Evolutionary conservation across 2,888 invertebrate genomes (phyloP), one percentile per base, ranked within the genome.

Genomic region (Cantharis flavilabris): DNA sequence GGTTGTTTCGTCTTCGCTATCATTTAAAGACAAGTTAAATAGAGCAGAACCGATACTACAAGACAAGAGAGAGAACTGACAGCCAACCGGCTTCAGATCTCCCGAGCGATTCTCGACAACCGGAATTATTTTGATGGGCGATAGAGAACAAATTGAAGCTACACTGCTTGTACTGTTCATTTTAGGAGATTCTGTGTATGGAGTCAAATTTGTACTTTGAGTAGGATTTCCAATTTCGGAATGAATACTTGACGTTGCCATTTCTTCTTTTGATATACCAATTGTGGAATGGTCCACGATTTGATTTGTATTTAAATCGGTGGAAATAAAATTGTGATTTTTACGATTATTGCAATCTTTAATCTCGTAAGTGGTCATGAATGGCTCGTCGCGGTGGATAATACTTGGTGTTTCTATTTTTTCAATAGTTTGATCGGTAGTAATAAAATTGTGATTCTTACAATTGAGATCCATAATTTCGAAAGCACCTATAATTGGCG

Each of bases 401-500:
- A 26, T 26, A 26, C 9, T 26, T 26, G 26, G 26, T 26, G 26
- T 26, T 26, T 26, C 9, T 26, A 26, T 9, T 9, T 26, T 26
- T 4, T 33, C 13, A n/a, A 3, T 49, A 9, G n/a, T 49, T n/a
- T n/a, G 49, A 49, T 49, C n/a, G n/a, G 49, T n/a, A n/a, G 49
- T 7, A n/a, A 49, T 49, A 49, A 49, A 49, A n/a, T 9, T 49
- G 5, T 49, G 49, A 49, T 49, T 49, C n/a, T 7, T 49, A 49
- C 49, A 49, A n/a, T 49, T n/a, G 49, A 49, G 49, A 49, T n/a
- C 49, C n/a, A 9, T 49, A 49, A 49, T 49, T 49, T n/a, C 49
- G n/a, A 13, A 49, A 49, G 49, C n/a, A 49, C n/a, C 18, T 1
- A 71, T 70, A 67, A 81, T 79, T 67, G 49, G 49, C 7, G 13